Evolutionary conservation across 1,140 invertebrate species (phyloP).

Genomic region (Solenopsis invicta): DNA sequence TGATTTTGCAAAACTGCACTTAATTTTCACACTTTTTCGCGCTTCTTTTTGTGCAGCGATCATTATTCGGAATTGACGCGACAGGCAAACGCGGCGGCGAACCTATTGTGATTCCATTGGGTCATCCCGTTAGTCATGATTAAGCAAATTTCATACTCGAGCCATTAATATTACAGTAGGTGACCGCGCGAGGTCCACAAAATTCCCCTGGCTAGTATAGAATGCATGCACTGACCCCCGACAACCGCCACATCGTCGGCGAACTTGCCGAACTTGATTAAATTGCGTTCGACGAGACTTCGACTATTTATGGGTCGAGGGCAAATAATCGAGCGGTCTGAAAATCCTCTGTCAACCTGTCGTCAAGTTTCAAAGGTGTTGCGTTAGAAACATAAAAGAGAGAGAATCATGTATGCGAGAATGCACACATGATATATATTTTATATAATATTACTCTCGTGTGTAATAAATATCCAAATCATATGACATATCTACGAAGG

Average conservation of each 20-base stretch:
- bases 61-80: slow-evolving; percentile 65
- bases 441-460: background rate
- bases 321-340: background rate
- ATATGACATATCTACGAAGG: too few species aligned
- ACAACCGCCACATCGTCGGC: slow-evolving; percentile 63
- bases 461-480: background rate
- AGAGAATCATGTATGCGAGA: background rate
- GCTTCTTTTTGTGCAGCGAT: slow-evolving; percentile 46
- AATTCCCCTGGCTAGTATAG: slow-evolving; percentile 78
- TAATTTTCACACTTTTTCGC: background rate
- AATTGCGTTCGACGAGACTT: slow-evolving; percentile 66
- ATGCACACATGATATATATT: background rate
- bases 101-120: slow-evolving; percentile 75
- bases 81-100: slow-evolving; percentile 58
- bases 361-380: background rate
- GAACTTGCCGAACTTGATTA: slow-evolving; percentile 76
- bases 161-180: slow-evolving; percentile 76
- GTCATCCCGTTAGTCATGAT: slow-evolving; percentile 77
- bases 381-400: background rate
- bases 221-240: slow-evolving; percentile 74
- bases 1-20: background rate
- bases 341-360: background rate
- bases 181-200: slow-evolving; percentile 75
- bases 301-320: slow-evolving; percentile 21
- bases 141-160: slow-evolving; percentile 76